Evolutionary conservation across 2,113 vertebrate species (phyloP), one percentile per base, ranked within the genome.

Genomic region (Sylvilagus bachmani): DNA sequence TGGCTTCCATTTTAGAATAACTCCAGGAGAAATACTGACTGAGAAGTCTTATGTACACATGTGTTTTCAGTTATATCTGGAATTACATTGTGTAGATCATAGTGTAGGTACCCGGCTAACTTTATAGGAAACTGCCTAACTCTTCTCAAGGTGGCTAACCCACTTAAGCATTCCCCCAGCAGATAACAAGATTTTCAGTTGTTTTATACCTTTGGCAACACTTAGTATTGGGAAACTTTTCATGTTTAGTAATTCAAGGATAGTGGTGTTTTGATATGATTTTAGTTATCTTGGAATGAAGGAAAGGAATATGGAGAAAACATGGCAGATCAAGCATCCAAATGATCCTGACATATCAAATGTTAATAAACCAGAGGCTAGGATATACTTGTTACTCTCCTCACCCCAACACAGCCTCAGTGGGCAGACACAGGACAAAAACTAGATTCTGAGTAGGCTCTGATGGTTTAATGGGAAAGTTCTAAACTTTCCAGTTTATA

Each of bases 341-440:
- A 90, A 90, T 84, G 27, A 44, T 25, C 61, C 8, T n/a, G 27
- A 77, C 5, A 74, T 62, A 86, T 78, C 64, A 67, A 96, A 66
- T 33, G 22, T 67, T 49, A 86, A 38, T 62, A 58, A 73, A 31
- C 38, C 70, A 86, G 49, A 78, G 19, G 11, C 19, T 69, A n/a
- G 19, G 7, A 44, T 69, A 13, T 53, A 53, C 16, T 81, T 62
- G 81, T 49, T 51, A 80, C 36, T 51, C 10, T 17, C 69, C 12
- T 14, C 22, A 66, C 11, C 19, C 31, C 70, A 82, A 19, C 17
- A 8, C 58, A 66, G n/a, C 25, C 53, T 61, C 55, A 62, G 38
- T 77, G 16, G 29, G 44, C 19, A 10, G 44, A 17, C 27, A 83
- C 25, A 79, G 38, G 29, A 62, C 25, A 55, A 79, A 69, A 22